Evolutionary conservation across 2,888 invertebrate genomes (phyloP).

Genomic region (Ichneumon xanthorius): DNA sequence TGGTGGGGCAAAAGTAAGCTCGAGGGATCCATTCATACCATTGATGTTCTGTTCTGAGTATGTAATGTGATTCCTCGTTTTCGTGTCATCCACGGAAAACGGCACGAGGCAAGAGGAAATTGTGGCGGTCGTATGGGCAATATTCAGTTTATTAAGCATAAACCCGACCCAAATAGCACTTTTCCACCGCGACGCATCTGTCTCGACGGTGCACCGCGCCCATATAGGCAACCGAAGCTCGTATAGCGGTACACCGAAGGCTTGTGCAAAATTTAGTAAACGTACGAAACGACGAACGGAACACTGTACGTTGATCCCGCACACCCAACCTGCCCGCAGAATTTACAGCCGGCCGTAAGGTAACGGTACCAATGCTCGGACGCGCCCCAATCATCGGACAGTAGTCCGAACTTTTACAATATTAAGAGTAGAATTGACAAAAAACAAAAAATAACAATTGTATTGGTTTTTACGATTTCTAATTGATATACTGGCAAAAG

Average conservation of each 20-base stretch:
- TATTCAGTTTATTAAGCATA: constrained; percentile 37
- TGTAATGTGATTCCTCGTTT: neutral
- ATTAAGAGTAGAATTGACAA: no score
- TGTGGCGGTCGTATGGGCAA: neutral
- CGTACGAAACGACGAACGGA: constrained; percentile 68
- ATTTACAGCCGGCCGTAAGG: constrained; percentile 68
- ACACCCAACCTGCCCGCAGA: constrained; percentile 36
- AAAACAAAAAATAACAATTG: no score
- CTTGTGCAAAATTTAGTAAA: constrained; percentile 71
- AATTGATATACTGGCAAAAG: no score
- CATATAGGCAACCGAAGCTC: constrained; percentile 1
- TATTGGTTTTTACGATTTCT: no score
- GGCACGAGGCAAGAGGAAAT: neutral
- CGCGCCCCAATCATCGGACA: no score
- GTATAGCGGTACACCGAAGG: constrained; percentile 10
- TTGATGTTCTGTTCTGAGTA: neutral
- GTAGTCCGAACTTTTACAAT: no score
- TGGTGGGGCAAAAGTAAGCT: neutral
- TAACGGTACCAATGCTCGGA: no score
- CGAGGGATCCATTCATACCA: neutral
- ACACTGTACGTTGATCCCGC: constrained; percentile 31
- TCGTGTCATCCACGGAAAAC: neutral
- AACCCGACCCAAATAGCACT: constrained; percentile 41
- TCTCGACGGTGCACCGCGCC: neutral
- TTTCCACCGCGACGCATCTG: constrained; percentile 44